A percentile compares a stretch with the other conserved stretches of the same genome.
Conservation (phyloP, 1,140 invertebrate species). For the Diorhabda sublineata region DNA sequence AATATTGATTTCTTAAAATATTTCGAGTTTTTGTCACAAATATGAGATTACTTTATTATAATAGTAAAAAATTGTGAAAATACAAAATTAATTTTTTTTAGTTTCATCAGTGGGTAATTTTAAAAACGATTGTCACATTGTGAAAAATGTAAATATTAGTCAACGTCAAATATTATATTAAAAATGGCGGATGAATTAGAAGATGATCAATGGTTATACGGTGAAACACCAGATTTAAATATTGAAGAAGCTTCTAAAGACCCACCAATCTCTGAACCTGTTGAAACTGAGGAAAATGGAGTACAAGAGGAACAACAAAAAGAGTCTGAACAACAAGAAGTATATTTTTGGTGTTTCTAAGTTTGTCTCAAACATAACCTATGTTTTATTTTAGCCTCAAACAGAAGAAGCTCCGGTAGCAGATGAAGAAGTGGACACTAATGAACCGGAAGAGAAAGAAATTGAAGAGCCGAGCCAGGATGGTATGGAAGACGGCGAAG, state of each 20-base stretch:
- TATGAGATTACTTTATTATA: no score
- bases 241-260: conserved; percentile 33
- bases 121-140: neutral
- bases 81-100: no score
- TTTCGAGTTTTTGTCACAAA: no score
- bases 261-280: conserved; percentile 29
- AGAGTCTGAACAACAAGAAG: conserved; percentile 21
- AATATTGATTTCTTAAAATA: no score
- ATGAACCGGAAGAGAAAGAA: conserved; percentile 38
- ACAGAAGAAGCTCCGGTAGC: conserved; percentile 32
- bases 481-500: conserved; percentile 52
- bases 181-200: conserved; percentile 56
- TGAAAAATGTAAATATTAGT: neutral
- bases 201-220: conserved; percentile 66
- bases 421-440: conserved; percentile 26
- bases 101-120: no score
- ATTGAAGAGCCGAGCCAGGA: conserved; percentile 49
- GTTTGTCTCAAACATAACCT: conserved; percentile 12
- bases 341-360: neutral
- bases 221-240: conserved; percentile 48
- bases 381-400: conserved; percentile 27
- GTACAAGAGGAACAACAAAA: conserved; percentile 15
- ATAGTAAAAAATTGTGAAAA: no score
- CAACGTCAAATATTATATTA: neutral
- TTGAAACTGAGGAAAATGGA: conserved; percentile 27